These are phyloP conservation scores for Pyralis farinalis DNA, from an alignment of 2,888 invertebrate species.

Conservation along the genomic window DNA sequence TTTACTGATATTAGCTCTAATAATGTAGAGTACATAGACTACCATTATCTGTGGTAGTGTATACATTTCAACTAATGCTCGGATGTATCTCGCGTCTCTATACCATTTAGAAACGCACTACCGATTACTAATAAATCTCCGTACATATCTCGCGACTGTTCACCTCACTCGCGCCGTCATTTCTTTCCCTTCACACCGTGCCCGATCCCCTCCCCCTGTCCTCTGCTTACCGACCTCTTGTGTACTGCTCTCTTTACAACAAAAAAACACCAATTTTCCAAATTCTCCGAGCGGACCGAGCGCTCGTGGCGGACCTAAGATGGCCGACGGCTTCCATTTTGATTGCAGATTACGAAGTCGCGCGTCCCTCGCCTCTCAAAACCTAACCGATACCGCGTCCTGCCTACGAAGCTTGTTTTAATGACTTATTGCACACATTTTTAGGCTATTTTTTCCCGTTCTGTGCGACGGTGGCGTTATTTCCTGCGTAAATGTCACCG, in stretches of 20 bases:
- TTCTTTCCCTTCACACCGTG: slow-evolving; percentile 80
- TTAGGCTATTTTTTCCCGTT: slow-evolving; percentile 75
- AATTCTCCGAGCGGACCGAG: slow-evolving; percentile 74
- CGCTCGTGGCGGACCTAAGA: slow-evolving; percentile 76
- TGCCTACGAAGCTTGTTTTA: slow-evolving; percentile 50
- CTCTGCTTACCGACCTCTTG: slow-evolving; percentile 76
- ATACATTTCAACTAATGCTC: background rate
- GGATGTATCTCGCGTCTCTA: slow-evolving; percentile 6
- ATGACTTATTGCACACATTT: slow-evolving; percentile 73
- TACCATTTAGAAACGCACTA: slow-evolving; percentile 31
- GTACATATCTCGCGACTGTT: slow-evolving; percentile 40
- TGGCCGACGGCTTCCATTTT: slow-evolving; percentile 79
- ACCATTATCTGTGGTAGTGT: too few relatives aligned
- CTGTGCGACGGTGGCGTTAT: slow-evolving; percentile 55
- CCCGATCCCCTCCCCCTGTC: slow-evolving; percentile 64
- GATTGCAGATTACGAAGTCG: slow-evolving; percentile 73
- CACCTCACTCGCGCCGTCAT: slow-evolving; percentile 38
- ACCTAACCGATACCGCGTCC: slow-evolving; percentile 64
- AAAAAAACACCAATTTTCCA: slow-evolving; percentile 80
- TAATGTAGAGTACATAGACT: too few relatives aligned
- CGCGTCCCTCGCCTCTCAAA: slow-evolving; percentile 68
- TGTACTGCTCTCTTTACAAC: slow-evolving; percentile 78
- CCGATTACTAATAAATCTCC: slow-evolving; percentile 29
- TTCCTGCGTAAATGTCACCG: slow-evolving; percentile 6
- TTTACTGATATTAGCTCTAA: too few relatives aligned